phyloP scores from a whole-genome alignment of 1,140 invertebrate species.

The Penaeus japonicus region DNA sequence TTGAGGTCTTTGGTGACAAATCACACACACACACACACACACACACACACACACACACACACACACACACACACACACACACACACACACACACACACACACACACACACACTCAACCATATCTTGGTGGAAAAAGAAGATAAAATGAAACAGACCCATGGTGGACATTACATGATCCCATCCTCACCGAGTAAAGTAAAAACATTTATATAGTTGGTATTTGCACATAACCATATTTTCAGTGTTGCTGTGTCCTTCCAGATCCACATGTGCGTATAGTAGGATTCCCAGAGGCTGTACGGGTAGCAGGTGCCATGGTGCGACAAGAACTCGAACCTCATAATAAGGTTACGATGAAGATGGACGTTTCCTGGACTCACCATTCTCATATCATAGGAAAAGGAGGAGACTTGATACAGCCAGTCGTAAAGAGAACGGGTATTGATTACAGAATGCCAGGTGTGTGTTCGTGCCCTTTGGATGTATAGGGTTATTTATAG shows the following conservation, averaged over 20 bases:
- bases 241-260: background rate
- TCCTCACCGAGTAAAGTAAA: too few species aligned
- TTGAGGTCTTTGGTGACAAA: too few species aligned
- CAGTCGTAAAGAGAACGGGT: constrained; percentile 47
- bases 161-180: too few species aligned
- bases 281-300: constrained; percentile 43
- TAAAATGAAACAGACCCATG: too few species aligned
- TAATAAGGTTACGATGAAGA: constrained; percentile 70
- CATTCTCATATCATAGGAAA: constrained; percentile 98
- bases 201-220: background rate
- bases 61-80: too few species aligned
- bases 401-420: constrained; percentile 79
- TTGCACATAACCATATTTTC: background rate
- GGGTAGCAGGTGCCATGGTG: constrained; percentile 38
- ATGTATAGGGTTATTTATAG: too few species aligned
- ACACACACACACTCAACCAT: too few species aligned
- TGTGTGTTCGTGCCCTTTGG: too few species aligned
- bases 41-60: too few species aligned
- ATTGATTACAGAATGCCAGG: background rate
- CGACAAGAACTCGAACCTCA: constrained; percentile 55
- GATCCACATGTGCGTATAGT: constrained; percentile 57
- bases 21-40: too few species aligned
- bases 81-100: background rate
- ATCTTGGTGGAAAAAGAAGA: too few species aligned
- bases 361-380: constrained; percentile 97